Base-by-base conservation (phyloP, 2,113 vertebrate species). In the Lutjanus erythropterus region DNA sequence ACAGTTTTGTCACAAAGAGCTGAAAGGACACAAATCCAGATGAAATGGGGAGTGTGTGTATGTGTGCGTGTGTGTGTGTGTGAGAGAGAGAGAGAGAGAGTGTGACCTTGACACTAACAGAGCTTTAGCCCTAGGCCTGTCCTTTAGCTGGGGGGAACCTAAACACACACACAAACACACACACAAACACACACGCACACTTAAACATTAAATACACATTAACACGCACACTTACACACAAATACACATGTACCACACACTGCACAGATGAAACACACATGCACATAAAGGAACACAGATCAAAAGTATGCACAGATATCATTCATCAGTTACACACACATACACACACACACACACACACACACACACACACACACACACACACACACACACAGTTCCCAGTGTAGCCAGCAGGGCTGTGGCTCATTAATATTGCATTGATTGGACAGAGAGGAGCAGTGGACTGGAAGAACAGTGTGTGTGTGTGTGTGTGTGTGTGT, bases 361-460 rank as follows among this genome's bases (percentile, higher is more conserved):
- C 52, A 74, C 39, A 79, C 62, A 81, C 79, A 55, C 58, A 76
- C 65, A 76, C 68, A 73, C 42, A 75, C 66, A 80, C 71, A 71
- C 72, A 80, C 71, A 80, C 44, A 35, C 60, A 49, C 35, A 33
- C 73, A 70, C 23, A 52, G 39, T 41, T 64, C 27, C 47, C 35
- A 61, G 58, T 52, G 65, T 67, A 82, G 65, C 81, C 78, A 71
- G 75, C 71, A 82, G 82, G 84, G 83, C 80, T 91, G 85, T 87
- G 85, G 74, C 80, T 91, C 87, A 87, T 91, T 91, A 89, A 91
- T 91, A 87, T 84, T 89, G 80, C 87, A 91, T 89, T 84, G 87
- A 89, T 89, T 82, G 84, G 80, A 87, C 74, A 84, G 85, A 87
- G 78, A 86, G 52, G 71, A 80, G 70, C 83, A 86, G 83, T 75